phyloP scores from a whole-genome alignment of 2,888 invertebrate species.

The Rhagonycha lutea region DNA sequence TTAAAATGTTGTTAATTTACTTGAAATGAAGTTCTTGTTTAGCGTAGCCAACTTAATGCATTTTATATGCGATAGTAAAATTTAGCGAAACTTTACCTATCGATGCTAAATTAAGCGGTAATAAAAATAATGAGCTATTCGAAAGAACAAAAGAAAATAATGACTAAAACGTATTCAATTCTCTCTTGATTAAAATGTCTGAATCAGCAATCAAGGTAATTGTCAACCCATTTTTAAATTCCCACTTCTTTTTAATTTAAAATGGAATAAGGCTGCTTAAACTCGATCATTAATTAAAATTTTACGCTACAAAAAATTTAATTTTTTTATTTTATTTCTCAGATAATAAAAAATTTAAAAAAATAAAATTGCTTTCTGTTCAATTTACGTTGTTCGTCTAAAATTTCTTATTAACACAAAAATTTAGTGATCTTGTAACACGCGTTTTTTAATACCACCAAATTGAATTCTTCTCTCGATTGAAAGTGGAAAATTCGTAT shows the following conservation, averaged over 20 bases:
- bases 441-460: neutral
- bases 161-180: conserved; percentile 14
- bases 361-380: neutral
- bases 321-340: neutral
- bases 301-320: neutral
- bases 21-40: neutral
- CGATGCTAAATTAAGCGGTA: conserved; percentile 15
- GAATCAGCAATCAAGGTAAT: conserved; percentile 25
- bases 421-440: neutral
- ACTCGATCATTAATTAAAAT: neutral
- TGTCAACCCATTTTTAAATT: conserved; percentile 22
- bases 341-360: neutral
- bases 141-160: conserved; percentile 5
- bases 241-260: conserved; percentile 11
- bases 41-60: neutral
- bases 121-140: conserved; percentile 13
- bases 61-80: conserved; percentile 4
- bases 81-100: conserved; percentile 5
- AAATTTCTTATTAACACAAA: neutral
- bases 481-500: neutral
- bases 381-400: neutral
- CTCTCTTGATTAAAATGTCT: conserved; percentile 17
- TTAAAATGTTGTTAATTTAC: neutral
- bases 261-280: neutral
- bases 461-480: neutral